Evolutionary conservation across 2,797 vertebrate genomes (phyloP).

Genomic region (Sphenopsis melanotis): DNA sequence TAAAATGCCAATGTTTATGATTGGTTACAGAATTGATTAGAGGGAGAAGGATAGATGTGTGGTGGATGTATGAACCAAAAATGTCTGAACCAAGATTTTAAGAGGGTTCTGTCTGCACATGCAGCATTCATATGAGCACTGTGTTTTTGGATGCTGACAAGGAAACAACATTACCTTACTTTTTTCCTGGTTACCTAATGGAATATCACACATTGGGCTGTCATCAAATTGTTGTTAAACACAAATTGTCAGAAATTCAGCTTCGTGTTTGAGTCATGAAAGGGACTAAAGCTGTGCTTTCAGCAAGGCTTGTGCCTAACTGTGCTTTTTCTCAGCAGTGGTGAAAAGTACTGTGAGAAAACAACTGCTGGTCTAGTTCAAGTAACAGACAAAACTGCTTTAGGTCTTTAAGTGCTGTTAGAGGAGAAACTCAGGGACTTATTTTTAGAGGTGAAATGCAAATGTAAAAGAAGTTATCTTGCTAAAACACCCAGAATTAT

Average conservation of each 20-base stretch:
- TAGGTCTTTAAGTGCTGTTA: not conserved
- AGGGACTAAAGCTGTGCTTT: not conserved
- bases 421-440: not conserved
- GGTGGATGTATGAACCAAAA: not conserved
- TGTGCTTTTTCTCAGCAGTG: not conserved
- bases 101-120: accelerated
- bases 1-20: not conserved
- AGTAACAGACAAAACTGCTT: not conserved
- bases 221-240: not conserved
- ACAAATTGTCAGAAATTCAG: not conserved
- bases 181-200: not conserved
- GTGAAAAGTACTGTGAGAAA: not conserved
- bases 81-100: not conserved
- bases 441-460: not conserved
- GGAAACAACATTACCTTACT: not conserved
- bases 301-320: not conserved
- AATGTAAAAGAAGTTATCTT: not conserved
- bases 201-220: not conserved
- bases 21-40: not conserved
- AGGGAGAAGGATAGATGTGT: not conserved
- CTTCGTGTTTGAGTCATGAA: not conserved
- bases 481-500: not conserved
- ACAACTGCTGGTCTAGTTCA: not conserved
- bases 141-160: not conserved
- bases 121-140: accelerated